Conservation (phyloP, 2,888 invertebrate species). For the Chelonus formosanus region DNA sequence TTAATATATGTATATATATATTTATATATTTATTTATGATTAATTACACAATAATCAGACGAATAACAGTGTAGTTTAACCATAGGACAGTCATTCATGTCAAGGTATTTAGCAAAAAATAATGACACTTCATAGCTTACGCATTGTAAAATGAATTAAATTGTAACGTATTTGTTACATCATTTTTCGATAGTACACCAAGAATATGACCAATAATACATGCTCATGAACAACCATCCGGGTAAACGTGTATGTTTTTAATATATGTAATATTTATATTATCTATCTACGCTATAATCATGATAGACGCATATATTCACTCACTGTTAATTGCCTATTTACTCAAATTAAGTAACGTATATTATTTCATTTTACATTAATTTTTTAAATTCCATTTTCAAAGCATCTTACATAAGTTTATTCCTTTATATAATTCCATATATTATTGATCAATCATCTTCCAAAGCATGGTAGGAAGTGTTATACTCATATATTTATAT, state of each 20-base stretch:
- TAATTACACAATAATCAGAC: constrained; percentile 63
- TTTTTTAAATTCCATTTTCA: constrained; percentile 19
- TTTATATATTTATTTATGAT: constrained; percentile 53
- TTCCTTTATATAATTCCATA: constrained; percentile 12
- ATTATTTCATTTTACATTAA: constrained; percentile 28
- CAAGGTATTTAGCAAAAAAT: constrained; percentile 25
- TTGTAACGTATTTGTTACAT: too few relatives aligned
- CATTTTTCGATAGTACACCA: not conserved
- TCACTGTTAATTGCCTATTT: constrained; percentile 37
- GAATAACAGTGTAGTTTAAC: constrained; percentile 57
- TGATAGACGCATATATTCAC: constrained; percentile 49
- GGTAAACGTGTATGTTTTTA: constrained; percentile 25
- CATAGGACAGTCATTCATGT: constrained; percentile 42
- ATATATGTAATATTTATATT: constrained; percentile 49
- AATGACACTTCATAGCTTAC: constrained; percentile 4
- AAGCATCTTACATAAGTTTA: constrained; percentile 18
- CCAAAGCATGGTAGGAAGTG: constrained; percentile 11
- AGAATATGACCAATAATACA: not conserved
- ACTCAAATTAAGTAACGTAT: constrained; percentile 31
- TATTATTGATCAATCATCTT: constrained; percentile 4
- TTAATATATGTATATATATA: constrained; percentile 44
- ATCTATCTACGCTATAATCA: constrained; percentile 54
- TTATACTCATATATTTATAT: constrained; percentile 35
- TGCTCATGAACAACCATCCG: constrained; percentile 17
- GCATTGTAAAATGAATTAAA: too few relatives aligned